A percentile compares a stretch with the other conserved stretches of the same genome.
phyloP scores from a whole-genome alignment of 2,888 invertebrate genomes.

The Dynastes hyllus region DNA sequence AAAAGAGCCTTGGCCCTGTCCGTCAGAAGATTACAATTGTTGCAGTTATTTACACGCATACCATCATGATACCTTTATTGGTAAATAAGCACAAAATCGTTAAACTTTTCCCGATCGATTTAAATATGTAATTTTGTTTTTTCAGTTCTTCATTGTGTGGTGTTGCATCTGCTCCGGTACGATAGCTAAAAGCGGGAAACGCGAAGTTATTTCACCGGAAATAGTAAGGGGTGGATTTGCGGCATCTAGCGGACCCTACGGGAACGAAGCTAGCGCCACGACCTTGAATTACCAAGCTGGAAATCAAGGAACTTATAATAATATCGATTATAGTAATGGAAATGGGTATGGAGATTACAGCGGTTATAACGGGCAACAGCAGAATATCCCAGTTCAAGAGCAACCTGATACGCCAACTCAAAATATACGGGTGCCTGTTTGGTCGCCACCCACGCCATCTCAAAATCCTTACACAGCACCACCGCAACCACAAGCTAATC shows the following conservation, averaged over 20 bases:
- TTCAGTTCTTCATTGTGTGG: constrained; percentile 22
- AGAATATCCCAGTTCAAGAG: constrained; percentile 41
- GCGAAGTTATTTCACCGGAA: constrained; percentile 21
- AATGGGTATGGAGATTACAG: neutral
- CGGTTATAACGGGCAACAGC: constrained; percentile 17
- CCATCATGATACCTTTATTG: constrained; percentile 32
- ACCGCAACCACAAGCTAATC: constrained; percentile 27
- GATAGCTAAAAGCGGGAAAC: constrained; percentile 17
- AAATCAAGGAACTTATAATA: constrained; percentile 43
- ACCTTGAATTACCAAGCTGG: constrained; percentile 37
- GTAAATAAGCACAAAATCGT: neutral
- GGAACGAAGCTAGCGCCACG: constrained; percentile 40
- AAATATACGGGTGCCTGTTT: constrained; percentile 51
- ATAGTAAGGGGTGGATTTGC: constrained; percentile 31
- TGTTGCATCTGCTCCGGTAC: constrained; percentile 1
- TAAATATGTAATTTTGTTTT: neutral
- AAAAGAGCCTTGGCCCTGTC: constrained; percentile 46
- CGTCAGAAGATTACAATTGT: constrained; percentile 37
- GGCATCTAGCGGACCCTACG: constrained; percentile 36
- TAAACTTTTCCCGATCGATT: no score
- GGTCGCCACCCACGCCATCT: constrained; percentile 48
- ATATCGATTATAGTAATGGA: constrained; percentile 7
- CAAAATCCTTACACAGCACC: constrained; percentile 50
- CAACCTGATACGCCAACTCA: constrained; percentile 48
- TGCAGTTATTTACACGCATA: constrained; percentile 22